Percentiles rank a stretch among this genome's conserved stretches.
Conservation (phyloP, 2,113 vertebrate species). For the Dromaius novaehollandiae region DNA sequence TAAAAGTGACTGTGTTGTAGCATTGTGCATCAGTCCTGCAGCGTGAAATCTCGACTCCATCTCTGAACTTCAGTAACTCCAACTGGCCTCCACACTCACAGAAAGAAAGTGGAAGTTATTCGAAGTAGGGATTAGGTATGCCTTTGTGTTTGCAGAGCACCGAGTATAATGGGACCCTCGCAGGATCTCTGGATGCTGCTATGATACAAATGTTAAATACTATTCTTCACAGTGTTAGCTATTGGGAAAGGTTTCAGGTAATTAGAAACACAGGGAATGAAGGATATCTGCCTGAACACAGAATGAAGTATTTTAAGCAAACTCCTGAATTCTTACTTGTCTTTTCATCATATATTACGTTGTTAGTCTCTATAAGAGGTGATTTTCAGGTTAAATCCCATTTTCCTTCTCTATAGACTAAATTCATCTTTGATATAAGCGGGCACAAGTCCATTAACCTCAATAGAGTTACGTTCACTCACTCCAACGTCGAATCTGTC, state of each 20-base stretch:
- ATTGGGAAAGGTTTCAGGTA: neutral
- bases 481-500: slow-evolving; percentile 44
- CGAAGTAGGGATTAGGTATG: neutral
- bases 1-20: slow-evolving; percentile 42
- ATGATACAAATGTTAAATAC: slow-evolving; percentile 6
- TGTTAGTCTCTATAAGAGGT: slow-evolving; percentile 33
- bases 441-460: slow-evolving; percentile 59
- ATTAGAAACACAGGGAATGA: slow-evolving; percentile 37
- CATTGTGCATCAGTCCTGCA: neutral
- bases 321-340: neutral
- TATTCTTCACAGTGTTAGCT: neutral
- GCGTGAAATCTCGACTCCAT: neutral
- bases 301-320: slow-evolving; percentile 24
- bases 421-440: slow-evolving; percentile 49
- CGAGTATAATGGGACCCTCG: neutral
- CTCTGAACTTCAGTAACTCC: neutral
- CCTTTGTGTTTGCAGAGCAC: slow-evolving; percentile 35
- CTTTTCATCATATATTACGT: slow-evolving; percentile 25
- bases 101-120: neutral
- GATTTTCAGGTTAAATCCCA: slow-evolving; percentile 59
- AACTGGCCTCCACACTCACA: neutral
- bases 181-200: slow-evolving; percentile 17
- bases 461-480: slow-evolving; percentile 36
- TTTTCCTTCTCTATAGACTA: slow-evolving; percentile 51
- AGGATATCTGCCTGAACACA: neutral